phyloP scores from a whole-genome alignment of 2,113 vertebrate species.

The Capreolus pygargus region DNA sequence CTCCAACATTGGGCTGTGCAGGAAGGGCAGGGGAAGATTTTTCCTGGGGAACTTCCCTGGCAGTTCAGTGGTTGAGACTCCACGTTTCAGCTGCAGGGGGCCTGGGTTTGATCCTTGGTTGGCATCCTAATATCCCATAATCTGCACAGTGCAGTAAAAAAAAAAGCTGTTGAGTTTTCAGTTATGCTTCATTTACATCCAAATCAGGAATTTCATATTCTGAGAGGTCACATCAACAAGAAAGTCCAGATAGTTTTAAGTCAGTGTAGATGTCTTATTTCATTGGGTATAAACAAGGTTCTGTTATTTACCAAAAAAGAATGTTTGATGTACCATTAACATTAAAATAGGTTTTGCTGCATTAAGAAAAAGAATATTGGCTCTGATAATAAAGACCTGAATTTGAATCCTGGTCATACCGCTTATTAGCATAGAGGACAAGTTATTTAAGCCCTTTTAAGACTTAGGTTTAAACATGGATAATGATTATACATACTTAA shows the following conservation, averaged over 20 bases:
- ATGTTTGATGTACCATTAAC: not conserved
- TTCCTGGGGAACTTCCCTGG: not conserved
- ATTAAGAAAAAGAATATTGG: not conserved
- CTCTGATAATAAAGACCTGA: not conserved
- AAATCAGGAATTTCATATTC: not conserved
- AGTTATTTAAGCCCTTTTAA: conserved; percentile 21
- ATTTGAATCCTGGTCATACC: not conserved
- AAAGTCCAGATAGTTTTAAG: not conserved
- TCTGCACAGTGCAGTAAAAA: not conserved
- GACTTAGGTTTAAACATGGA: not conserved
- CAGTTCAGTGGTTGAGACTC: not conserved
- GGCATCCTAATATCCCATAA: not conserved
- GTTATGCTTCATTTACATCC: not conserved
- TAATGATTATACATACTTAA: not conserved
- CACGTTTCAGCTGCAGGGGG: not conserved
- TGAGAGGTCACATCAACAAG: not conserved
- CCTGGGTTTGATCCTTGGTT: not conserved
- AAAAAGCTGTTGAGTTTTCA: not conserved
- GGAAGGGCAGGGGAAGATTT: not conserved
- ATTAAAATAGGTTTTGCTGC: conserved; percentile 15
- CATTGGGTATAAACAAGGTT: not conserved
- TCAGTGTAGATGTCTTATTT: not conserved
- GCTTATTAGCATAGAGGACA: not conserved
- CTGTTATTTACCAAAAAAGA: conserved; percentile 9
- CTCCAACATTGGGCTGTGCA: not conserved